Conservation (phyloP, 2,797 vertebrate genomes). For the Sphenopsis melanotis region DNA sequence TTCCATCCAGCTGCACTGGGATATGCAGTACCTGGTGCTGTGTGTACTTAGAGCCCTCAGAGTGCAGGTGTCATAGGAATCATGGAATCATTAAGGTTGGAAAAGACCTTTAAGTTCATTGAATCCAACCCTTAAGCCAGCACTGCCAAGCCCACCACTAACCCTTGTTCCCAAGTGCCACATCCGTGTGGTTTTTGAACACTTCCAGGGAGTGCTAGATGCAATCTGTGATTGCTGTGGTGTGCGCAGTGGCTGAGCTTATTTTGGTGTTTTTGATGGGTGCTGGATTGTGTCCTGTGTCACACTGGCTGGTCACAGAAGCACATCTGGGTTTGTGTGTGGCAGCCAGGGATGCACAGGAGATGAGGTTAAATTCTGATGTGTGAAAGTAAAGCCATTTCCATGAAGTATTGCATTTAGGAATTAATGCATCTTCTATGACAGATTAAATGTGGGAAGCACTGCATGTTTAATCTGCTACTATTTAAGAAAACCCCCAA, state of each 20-base stretch:
- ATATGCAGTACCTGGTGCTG: not conserved
- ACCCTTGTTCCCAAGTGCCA: not conserved
- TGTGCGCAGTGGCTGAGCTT: not conserved
- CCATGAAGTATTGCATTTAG: not conserved
- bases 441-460: not conserved
- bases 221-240: not conserved
- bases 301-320: not conserved
- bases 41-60: not conserved
- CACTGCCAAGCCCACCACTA: not conserved
- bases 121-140: not conserved
- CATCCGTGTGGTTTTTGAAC: not conserved
- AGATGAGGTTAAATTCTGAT: fast-evolving
- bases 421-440: not conserved
- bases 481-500: not conserved
- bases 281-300: not conserved
- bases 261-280: not conserved
- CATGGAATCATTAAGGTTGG: not conserved
- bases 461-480: not conserved
- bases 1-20: not conserved
- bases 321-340: not conserved
- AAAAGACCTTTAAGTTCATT: not conserved
- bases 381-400: not conserved
- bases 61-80: not conserved
- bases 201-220: not conserved
- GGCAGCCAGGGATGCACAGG: not conserved